A percentile compares a stretch with the other conserved stretches of the same genome.
These are phyloP conservation scores for Danaus chrysippus DNA, from an alignment of 2,888 invertebrate genomes.

Conservation along the genomic window DNA sequence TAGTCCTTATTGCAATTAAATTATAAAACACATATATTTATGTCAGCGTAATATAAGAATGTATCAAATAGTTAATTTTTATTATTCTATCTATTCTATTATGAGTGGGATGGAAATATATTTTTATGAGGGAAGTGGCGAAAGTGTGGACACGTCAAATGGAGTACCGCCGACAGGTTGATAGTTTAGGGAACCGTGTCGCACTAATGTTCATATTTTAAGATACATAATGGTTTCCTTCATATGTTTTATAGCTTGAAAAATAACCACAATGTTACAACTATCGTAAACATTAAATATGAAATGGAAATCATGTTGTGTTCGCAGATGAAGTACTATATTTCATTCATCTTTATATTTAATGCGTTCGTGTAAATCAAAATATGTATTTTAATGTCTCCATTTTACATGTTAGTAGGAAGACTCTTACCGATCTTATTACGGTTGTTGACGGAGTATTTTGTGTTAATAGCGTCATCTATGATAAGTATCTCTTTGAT, in stretches of 20 bases:
- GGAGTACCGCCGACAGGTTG: slow-evolving; percentile 53
- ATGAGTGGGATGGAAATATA: slow-evolving; percentile 45
- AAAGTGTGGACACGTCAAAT: slow-evolving; percentile 39
- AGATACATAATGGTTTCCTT: slow-evolving; percentile 50
- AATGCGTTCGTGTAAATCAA: background rate
- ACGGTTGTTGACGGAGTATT: too few species aligned
- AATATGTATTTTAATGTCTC: background rate
- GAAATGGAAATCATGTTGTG: slow-evolving; percentile 17
- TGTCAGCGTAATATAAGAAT: background rate
- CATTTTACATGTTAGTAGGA: background rate
- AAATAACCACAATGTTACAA: slow-evolving; percentile 40
- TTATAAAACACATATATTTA: too few species aligned
- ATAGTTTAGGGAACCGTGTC: slow-evolving; percentile 56
- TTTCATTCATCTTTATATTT: background rate
- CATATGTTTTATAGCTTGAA: slow-evolving; percentile 62
- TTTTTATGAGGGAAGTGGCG: slow-evolving; percentile 59
- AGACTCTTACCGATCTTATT: too few species aligned
- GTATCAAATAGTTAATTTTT: background rate
- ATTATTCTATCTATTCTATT: slow-evolving; percentile 37
- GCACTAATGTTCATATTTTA: slow-evolving; percentile 45
- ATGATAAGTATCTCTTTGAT: too few species aligned
- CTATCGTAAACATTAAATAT: slow-evolving; percentile 24
- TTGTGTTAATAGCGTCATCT: too few species aligned
- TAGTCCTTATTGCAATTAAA: too few species aligned
- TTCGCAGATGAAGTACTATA: slow-evolving; percentile 1